phyloP scores from a whole-genome alignment of 2,113 vertebrate species.

The Delphinus delphis region DNA sequence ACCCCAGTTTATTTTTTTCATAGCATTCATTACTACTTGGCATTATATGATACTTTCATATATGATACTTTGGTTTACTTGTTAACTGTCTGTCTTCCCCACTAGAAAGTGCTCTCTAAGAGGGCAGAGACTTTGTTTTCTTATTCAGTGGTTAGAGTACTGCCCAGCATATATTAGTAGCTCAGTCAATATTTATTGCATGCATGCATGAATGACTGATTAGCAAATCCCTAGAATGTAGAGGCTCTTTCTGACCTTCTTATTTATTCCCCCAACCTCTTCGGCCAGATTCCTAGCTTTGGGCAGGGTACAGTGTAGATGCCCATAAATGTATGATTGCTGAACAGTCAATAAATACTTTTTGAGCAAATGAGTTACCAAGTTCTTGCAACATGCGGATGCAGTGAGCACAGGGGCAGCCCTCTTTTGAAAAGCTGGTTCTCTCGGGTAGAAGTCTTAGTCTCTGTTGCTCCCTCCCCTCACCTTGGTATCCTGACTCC shows the following conservation, averaged over 20 bases:
- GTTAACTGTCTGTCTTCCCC: not conserved
- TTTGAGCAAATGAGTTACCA: constrained; percentile 65
- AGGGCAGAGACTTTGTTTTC: not conserved
- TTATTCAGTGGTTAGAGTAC: not conserved
- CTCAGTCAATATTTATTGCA: not conserved
- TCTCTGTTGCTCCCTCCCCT: not conserved
- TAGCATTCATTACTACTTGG: not conserved
- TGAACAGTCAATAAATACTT: constrained; percentile 17
- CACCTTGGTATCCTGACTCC: not conserved
- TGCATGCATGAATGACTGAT: not conserved
- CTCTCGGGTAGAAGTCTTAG: not conserved
- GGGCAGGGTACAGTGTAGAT: not conserved
- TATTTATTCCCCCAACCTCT: not conserved
- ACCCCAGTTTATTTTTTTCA: not conserved
- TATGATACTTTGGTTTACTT: not conserved
- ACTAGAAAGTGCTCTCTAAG: not conserved
- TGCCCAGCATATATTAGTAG: not conserved
- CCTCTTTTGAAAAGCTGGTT: not conserved
- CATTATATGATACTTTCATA: not conserved
- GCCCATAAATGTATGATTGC: not conserved
- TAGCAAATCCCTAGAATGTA: not conserved
- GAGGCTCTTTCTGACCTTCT: not conserved
- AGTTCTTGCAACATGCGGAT: rapidly evolving
- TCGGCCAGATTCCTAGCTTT: not conserved
- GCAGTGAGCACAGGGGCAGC: not conserved